A percentile compares a stretch with the other conserved stretches of the same genome.
phyloP scores from a whole-genome alignment of 2,113 vertebrate species.

The Fregata magnificens region DNA sequence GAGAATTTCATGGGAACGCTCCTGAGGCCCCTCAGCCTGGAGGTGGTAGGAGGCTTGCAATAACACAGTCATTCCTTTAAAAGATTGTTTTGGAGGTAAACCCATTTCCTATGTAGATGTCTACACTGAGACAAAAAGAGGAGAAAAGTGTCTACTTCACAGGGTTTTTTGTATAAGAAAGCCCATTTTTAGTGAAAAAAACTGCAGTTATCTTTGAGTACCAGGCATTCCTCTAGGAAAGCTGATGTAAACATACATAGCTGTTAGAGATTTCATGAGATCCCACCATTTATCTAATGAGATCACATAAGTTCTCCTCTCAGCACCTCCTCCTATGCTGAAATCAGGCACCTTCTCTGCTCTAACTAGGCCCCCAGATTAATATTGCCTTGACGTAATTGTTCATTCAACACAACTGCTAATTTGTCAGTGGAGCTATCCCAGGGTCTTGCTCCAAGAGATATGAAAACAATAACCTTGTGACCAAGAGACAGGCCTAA shows the following conservation, averaged over 20 bases:
- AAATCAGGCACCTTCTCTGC: constrained; percentile 16
- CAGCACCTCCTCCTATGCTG: constrained; percentile 39
- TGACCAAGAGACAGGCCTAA: constrained; percentile 44
- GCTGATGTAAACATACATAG: constrained; percentile 29
- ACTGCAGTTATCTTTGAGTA: neutral
- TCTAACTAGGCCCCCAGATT: constrained; percentile 31
- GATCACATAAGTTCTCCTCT: constrained; percentile 33
- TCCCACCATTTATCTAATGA: constrained; percentile 50
- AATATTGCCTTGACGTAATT: constrained; percentile 48
- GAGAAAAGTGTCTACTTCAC: neutral
- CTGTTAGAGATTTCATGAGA: constrained; percentile 42
- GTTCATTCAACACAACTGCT: constrained; percentile 53
- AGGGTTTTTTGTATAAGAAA: neutral
- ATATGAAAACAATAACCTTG: constrained; percentile 68
- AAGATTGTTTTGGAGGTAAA: constrained; percentile 25
- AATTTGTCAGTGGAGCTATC: constrained; percentile 58
- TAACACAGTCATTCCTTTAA: constrained; percentile 6
- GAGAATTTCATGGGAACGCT: neutral
- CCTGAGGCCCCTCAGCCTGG: neutral
- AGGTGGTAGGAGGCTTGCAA: constrained; percentile 34
- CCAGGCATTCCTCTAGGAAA: constrained; percentile 14
- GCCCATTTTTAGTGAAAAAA: neutral
- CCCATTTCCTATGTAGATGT: neutral
- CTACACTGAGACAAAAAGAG: neutral
- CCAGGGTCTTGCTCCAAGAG: constrained; percentile 58